phyloP scores from a whole-genome alignment of 2,797 vertebrate species.

The Platyrinchus mystaceus region DNA sequence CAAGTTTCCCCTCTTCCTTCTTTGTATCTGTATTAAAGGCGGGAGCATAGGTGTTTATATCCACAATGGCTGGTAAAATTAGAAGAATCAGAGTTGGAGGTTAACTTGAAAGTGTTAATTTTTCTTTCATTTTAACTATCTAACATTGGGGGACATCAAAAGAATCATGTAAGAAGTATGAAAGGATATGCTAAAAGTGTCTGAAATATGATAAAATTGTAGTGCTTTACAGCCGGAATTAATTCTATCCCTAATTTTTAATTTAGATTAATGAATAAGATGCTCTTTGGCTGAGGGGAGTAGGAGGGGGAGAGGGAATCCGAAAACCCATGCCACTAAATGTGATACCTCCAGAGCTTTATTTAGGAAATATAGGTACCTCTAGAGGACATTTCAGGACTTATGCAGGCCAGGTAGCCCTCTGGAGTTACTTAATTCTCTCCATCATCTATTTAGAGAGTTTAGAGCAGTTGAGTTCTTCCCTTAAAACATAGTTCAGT shows the following conservation, averaged over 20 bases:
- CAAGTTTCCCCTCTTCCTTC: background rate
- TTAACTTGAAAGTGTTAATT: background rate
- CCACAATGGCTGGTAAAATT: background rate
- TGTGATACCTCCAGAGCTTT: background rate
- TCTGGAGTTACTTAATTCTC: background rate
- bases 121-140: background rate
- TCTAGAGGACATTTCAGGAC: background rate
- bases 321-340: background rate
- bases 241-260: background rate
- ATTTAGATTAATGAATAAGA: background rate
- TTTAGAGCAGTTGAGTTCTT: background rate
- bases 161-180: background rate
- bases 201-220: background rate
- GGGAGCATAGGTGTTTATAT: background rate
- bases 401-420: background rate
- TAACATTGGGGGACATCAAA: background rate
- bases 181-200: background rate
- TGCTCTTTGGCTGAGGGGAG: background rate
- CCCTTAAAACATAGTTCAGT: background rate
- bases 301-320: background rate
- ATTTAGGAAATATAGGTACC: background rate
- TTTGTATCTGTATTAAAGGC: background rate
- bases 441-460: background rate
- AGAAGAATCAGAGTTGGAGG: background rate
- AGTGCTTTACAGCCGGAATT: background rate